These are phyloP conservation scores for Bacillus rossius DNA, from an alignment of 1,140 invertebrate species.

Conservation along the genomic window DNA sequence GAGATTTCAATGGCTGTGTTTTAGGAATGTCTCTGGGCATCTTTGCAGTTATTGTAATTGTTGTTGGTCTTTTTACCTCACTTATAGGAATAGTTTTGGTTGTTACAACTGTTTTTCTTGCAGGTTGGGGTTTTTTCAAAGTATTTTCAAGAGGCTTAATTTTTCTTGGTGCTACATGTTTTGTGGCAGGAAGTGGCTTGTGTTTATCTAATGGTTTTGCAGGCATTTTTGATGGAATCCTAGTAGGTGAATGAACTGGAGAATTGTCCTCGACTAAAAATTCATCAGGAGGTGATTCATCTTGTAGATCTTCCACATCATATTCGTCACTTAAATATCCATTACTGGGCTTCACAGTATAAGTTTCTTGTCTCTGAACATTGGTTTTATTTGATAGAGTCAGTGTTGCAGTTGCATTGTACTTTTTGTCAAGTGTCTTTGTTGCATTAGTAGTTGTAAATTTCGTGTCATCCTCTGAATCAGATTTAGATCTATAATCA, in stretches of 20 bases:
- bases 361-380: not conserved
- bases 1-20: not conserved
- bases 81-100: constrained; percentile 7
- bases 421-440: too few species aligned
- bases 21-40: constrained; percentile 6
- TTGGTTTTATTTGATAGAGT: too few species aligned
- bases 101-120: not conserved
- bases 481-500: not conserved
- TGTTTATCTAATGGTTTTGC: too few species aligned
- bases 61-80: not conserved
- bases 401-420: too few species aligned
- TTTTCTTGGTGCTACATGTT: too few species aligned
- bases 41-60: constrained; percentile 4
- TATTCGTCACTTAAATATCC: constrained; percentile 14
- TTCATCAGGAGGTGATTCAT: constrained; percentile 30
- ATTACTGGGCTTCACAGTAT: not conserved
- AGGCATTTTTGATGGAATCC: too few species aligned
- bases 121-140: too few species aligned
- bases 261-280: constrained; percentile 27
- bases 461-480: constrained; percentile 1
- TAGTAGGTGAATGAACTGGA: not conserved
- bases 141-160: too few species aligned
- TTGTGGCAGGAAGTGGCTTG: too few species aligned
- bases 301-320: constrained; percentile 20
- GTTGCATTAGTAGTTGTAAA: not conserved